Evolutionary conservation across 2,797 vertebrate species (phyloP), one percentile per base, ranked within the genome.

Genomic region (Epinephelus awoara): DNA sequence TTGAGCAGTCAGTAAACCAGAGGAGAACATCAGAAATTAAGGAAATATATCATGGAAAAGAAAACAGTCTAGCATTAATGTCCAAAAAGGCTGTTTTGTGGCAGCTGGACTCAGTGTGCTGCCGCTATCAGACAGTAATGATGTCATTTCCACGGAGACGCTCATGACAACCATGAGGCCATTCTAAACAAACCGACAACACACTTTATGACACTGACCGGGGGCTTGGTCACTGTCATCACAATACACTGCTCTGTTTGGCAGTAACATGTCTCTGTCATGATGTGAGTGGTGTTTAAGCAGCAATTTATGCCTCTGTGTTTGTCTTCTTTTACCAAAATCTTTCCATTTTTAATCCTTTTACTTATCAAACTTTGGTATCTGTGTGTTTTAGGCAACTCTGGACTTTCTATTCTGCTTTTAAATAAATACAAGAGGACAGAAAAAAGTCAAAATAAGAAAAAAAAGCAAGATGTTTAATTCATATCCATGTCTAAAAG

Each of bases 171-270:
- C 89, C 77, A 62, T 3, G 52, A 80, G 55, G 79, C 78, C 47
- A 29, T 66, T 89, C 72, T 46, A 94, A 94, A 94, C 91, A 94
- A 92, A 93, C 74, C 67, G 17, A 87, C 91, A 94, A 89, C 90
- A 91, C 46, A 69, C 44, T 84, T 77, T 67, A 84, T 80, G 82
- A 85, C 69, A 23, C 51, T n/a, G 70, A 68, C 69, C 2, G 11
- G 4, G 11, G 59, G 69, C 77, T 68, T 42, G 46, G 62, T 81
- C 75, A 78, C 9, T 47, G 54, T 77, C 64, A 75, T 83, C 14
- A 79, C 52, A 69, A 72, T 34, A 68, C 2, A 4, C 47, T 25
- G 23, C 57, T 74, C 75, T 67, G 25, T 56, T 76, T 47, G 67
- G 10, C 29, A 29, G 18, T 51, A 75, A 34, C 23, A 34, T n/a